A percentile compares a stretch with the other conserved stretches of the same genome.
These are phyloP conservation scores for Thysanoteuthis rhombus DNA, from an alignment of 2,888 invertebrate species.

Conservation along the genomic window DNA sequence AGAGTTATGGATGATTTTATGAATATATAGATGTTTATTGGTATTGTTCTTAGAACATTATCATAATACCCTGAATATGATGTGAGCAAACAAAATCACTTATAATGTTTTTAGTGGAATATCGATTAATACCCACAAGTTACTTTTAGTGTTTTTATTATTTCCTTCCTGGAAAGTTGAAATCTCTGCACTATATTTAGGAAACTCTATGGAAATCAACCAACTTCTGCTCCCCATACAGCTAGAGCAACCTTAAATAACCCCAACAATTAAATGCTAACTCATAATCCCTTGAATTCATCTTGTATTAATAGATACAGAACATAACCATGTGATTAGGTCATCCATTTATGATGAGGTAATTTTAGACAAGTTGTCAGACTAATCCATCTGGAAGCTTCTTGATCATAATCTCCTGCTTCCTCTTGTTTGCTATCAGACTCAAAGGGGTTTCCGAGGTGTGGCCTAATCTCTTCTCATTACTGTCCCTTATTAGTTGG, in stretches of 20 bases:
- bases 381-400: not conserved
- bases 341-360: not conserved
- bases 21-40: too few relatives aligned
- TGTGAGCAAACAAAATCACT: too few relatives aligned
- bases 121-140: too few relatives aligned
- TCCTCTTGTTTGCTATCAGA: not conserved
- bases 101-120: too few relatives aligned
- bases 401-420: not conserved
- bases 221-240: not conserved
- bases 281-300: not conserved
- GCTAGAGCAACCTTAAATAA: not conserved
- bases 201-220: not conserved
- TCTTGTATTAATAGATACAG: not conserved
- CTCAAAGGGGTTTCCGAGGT: not conserved
- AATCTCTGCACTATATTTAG: not conserved
- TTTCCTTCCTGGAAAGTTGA: too few relatives aligned
- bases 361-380: not conserved
- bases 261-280: not conserved
- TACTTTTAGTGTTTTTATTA: too few relatives aligned
- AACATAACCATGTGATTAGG: not conserved
- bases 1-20: too few relatives aligned
- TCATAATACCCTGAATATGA: too few relatives aligned
- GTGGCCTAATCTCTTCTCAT: not conserved
- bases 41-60: too few relatives aligned
- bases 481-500: not conserved